phyloP scores from a whole-genome alignment of 2,113 vertebrate species.

The Sphyrna mokarran region DNA sequence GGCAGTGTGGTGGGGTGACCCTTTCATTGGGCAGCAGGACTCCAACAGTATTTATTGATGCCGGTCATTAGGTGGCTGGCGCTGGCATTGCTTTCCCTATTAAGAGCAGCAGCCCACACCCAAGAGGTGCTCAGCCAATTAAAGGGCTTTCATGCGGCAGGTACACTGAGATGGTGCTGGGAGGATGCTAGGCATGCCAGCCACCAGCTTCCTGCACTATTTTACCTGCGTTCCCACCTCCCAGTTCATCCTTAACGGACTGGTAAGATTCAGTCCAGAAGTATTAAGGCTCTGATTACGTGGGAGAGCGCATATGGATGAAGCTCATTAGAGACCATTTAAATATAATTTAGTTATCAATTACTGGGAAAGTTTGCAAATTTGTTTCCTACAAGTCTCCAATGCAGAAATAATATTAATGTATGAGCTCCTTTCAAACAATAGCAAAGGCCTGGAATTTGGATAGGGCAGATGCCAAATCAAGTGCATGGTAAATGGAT shows the following conservation, averaged over 20 bases:
- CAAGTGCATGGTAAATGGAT: not conserved
- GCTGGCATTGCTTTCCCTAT: too few relatives aligned
- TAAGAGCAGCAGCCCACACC: too few relatives aligned
- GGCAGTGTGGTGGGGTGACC: too few relatives aligned
- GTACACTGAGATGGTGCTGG: too few relatives aligned
- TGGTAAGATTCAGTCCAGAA: too few relatives aligned
- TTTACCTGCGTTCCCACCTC: too few relatives aligned
- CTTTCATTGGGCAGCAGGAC: not conserved
- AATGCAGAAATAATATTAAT: not conserved
- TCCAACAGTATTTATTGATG: not conserved
- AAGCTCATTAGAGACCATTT: not conserved
- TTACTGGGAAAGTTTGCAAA: not conserved
- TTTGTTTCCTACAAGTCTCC: not conserved
- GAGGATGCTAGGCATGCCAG: too few relatives aligned
- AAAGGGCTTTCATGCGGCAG: too few relatives aligned
- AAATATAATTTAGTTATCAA: not conserved
- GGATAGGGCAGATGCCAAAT: not conserved
- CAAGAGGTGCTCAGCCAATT: too few relatives aligned
- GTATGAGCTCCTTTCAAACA: not conserved
- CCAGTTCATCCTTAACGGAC: too few relatives aligned
- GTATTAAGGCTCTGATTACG: not conserved
- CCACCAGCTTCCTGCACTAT: too few relatives aligned
- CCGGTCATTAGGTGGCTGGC: too few relatives aligned
- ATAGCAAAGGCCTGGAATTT: not conserved
- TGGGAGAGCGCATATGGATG: not conserved